These are phyloP conservation scores for Palythoa caribaeorum DNA, from an alignment of 92 coral and sea anemone species.

Conservation along the genomic window DNA sequence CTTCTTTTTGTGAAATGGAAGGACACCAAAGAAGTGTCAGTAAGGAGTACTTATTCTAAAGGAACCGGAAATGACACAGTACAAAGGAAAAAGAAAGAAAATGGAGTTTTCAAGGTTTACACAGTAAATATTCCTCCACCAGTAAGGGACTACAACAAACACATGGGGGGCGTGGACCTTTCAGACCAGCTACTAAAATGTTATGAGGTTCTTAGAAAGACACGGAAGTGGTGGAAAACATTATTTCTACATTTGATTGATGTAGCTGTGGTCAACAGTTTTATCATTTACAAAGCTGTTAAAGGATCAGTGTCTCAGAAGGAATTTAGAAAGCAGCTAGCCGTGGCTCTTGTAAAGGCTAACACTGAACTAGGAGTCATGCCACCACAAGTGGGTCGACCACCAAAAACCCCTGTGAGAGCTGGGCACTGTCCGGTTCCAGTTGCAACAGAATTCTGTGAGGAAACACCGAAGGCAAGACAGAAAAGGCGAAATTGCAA, in stretches of 20 bases:
- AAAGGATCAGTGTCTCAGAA: slow-evolving; percentile 22
- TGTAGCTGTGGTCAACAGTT: not conserved
- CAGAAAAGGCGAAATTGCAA: not conserved
- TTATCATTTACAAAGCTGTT: not conserved
- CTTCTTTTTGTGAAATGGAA: not conserved
- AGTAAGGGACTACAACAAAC: slow-evolving; percentile 22
- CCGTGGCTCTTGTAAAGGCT: not conserved
- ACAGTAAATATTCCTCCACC: not conserved
- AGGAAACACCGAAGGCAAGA: not conserved
- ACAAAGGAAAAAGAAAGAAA: slow-evolving; percentile 20
- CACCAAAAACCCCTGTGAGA: not conserved
- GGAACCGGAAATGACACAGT: not conserved
- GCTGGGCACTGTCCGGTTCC: not conserved
- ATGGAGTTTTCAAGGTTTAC: not conserved
- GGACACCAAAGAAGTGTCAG: slow-evolving; percentile 3
- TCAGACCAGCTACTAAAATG: slow-evolving; percentile 50
- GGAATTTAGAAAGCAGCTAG: not conserved
- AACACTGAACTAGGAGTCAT: not conserved
- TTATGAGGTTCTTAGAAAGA: slow-evolving; percentile 28
- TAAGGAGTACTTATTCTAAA: not conserved
- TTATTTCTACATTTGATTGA: slow-evolving; percentile 9
- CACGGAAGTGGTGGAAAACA: slow-evolving; percentile 24
- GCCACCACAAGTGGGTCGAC: not conserved
- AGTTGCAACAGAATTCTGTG: not conserved
- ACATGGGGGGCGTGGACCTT: slow-evolving; percentile 51